Evolutionary conservation across 1,140 invertebrate species (phyloP), one percentile per base, ranked within the genome.

Genomic region (Achatina immaculata): DNA sequence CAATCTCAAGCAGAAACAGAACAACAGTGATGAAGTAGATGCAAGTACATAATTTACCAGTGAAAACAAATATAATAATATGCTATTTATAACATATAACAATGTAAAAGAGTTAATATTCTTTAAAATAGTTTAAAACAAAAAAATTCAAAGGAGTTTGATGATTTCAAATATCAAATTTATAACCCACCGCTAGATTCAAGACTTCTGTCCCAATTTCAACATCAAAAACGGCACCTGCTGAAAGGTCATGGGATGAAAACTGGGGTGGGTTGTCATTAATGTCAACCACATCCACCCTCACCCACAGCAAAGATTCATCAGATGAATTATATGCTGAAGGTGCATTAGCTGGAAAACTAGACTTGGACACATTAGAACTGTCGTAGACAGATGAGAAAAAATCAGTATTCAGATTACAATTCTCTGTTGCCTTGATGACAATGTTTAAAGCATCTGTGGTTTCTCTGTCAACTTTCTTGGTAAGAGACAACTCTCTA

Each of bases 181-280:
- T n/a, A n/a, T n/a, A n/a, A 74, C 79, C 43, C 45, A 81, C 80
- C 62, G 21, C n/a, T 28, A 81, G 62, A 4, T 6, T 9, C 42
- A 75, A 69, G 14, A 81, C 43, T 28, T 68, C 31, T n/a, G 72
- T 66, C 2, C 36, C 73, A n/a, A 66, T 24, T 0, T 75, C 55
- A 65, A 51, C 45, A 48, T 81, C 80, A 76, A n/a, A 76, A n/a
- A 76, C 19, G 58, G 68, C 38, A 31, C 68, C 55, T 16, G 72
- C 36, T 16, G 58, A 34, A 7, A 76, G 14, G 1, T 38, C 31
- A 4, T 36, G 62, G 19, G 16, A 0, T 9, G 16, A 0, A 55
- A 81, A 81, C 24, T 48, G 28, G 2, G 80, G 80, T 9, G 80
- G 80, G 34, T 76, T 74, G 80, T 81, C 80, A 51, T 81, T 76